Evolutionary conservation across 2,113 vertebrate species (phyloP), one percentile per base, ranked within the genome.

Genomic region (Porphyrio hochstetteri): DNA sequence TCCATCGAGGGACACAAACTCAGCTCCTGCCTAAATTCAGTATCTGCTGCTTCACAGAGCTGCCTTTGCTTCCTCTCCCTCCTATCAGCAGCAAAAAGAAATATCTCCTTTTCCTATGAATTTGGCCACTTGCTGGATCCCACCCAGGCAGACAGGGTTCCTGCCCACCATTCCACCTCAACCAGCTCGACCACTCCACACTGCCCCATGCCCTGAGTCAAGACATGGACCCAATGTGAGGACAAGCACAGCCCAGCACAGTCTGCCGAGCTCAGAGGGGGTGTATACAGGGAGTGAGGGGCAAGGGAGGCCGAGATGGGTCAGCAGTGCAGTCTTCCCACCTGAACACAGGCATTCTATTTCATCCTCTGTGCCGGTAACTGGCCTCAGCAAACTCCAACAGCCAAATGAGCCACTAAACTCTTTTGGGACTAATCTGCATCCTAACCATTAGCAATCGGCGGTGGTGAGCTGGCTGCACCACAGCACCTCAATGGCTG

Each of bases 171-270:
- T 40, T 13, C 40, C 40, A 86, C 50, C 50, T 84, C 78, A 72
- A 78, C 29, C 15, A 33, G 29, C 36, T 50, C 40, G n/a, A 63
- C n/a, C 64, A 40, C 40, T 33, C 38, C 28, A 24, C 35, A 28
- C 0, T 29, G 31, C 48, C 40, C 12, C 0, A 0, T 79, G 69
- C 7, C 36, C 29, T 1, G 7, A 33, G 23, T 71, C 44, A 19
- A 10, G 28, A 38, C 36, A 31, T 1, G 7, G 82, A 52, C n/a
- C 7, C 1, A 1, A 4, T 29, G 64, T 40, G 64, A 81, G 48
- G 35, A 55, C 42, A 84, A 69, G 38, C n/a, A 92, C 28, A 82
- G 20, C 29, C 5, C 79, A 53, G 65, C 4, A 0, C 29, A 57
- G 25, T 15, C 60, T 60, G 56, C 42, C 35, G 69, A 29, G 42